Evolutionary conservation across 2,797 vertebrate species (phyloP).

Genomic region (Orestias chungarensis): DNA sequence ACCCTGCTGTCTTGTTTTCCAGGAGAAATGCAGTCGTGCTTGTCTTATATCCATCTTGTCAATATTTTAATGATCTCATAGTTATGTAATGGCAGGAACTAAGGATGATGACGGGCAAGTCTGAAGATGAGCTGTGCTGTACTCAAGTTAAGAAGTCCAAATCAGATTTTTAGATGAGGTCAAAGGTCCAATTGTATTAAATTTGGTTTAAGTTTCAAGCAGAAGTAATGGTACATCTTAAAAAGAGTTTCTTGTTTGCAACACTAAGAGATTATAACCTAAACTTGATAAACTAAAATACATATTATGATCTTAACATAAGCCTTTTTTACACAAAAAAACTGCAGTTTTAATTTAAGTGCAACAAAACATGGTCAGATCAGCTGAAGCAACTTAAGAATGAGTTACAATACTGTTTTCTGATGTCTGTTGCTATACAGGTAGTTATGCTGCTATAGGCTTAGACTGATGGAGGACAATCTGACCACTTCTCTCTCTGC

Average conservation of each 20-base stretch:
- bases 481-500: too few species aligned
- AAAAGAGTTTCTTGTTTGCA: neutral
- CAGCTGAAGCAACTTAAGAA: neutral
- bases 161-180: neutral
- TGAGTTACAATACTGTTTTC: neutral
- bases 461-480: too few species aligned
- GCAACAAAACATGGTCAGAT: neutral
- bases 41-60: slow-evolving; percentile 16
- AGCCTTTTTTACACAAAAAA: neutral
- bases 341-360: neutral
- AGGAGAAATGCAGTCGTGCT: slow-evolving; percentile 25
- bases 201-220: too few species aligned
- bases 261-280: neutral
- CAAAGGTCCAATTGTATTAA: neutral
- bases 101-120: neutral
- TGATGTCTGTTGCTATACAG: too few species aligned
- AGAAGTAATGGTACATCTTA: neutral
- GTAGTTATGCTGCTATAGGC: too few species aligned
- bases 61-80: slow-evolving; percentile 8
- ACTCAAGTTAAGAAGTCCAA: neutral
- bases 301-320: neutral
- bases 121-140: neutral
- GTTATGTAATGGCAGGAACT: neutral
- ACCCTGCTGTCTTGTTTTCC: slow-evolving; percentile 46
- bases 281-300: neutral